Evolutionary conservation across 2,797 vertebrate species (phyloP), one percentile per base, ranked within the genome.

Genomic region (Karalla daura): DNA sequence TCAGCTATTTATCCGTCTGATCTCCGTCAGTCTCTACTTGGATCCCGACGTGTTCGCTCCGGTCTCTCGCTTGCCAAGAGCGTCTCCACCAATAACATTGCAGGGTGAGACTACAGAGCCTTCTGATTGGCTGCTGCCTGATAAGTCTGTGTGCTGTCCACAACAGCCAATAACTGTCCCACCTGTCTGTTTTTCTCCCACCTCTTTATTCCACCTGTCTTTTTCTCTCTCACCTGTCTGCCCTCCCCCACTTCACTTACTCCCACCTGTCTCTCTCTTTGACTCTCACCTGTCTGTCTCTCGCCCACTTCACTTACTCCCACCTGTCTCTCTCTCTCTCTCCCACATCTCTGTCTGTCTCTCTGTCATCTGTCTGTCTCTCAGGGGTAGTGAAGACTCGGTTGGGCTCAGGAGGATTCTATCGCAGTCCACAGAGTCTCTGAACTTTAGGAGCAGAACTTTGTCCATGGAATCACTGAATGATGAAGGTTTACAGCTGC

Each of bases 1-100:
- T 98, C 97, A 0, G 97, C 97, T 71, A 96, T 98, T 56, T 98
- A 97, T 56, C 95, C 95, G 1, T 97, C 96, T 0, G 97, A 98
- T 33, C 94, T 97, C 12, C 94, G 96, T 2, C 96, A 96, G 83
- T 95, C 96, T 0, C 89, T 97, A 55, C 95, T 98, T 0, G 96
- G 97, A 0, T 91, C 96, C 2, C 94, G 95, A 5, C 92, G 96
- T 0, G 93, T 95, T 21, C 94, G 96, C 0, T 91, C 96, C 0
- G 93, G 95, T 3, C 79, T 98, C 30, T 95, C 95, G 0, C 93
- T 98, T 0, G 95, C 96, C 78, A 98, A 98, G 87, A 98, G 97
- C 0, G 96, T 98, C 54, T 98, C 96, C 70, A 98, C 96, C 72
- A 97, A 96, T 89, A 97, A 98, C 84, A 96, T 98, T 2, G 93